These are phyloP conservation scores for Hexactinellida sp. DNA, from an alignment of 37 sponge, comb jelly and placozoan genomes.

Conservation along the genomic window DNA sequence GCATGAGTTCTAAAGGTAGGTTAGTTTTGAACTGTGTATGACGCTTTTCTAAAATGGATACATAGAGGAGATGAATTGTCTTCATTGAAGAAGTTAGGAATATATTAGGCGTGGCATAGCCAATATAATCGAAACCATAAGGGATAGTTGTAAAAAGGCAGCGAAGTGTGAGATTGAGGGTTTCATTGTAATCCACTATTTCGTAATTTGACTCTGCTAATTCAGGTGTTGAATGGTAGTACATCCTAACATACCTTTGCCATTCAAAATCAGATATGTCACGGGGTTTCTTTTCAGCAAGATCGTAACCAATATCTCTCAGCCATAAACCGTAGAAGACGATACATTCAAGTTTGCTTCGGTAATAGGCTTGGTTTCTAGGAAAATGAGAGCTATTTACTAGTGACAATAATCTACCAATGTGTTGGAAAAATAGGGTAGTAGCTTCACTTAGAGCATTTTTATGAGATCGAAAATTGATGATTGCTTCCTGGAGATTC, in stretches of 20 bases:
- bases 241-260: conserved; percentile 47
- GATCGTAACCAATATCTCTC: conserved; percentile 57
- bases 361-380: not conserved
- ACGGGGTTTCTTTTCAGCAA: conserved; percentile 49
- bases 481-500: not conserved
- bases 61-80: not conserved
- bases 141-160: not conserved
- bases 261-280: conserved; percentile 79
- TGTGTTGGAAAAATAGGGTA: not conserved
- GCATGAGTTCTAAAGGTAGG: not conserved
- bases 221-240: not conserved
- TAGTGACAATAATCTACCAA: not conserved
- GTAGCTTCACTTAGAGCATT: not conserved
- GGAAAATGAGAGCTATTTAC: not conserved
- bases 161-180: not conserved
- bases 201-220: not conserved
- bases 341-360: not conserved
- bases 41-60: not conserved
- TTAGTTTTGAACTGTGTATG: conserved; percentile 5
- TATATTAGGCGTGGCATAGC: not conserved
- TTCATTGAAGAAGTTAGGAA: not conserved
- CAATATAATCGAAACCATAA: conserved; percentile 1
- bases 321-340: conserved; percentile 30
- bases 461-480: not conserved
- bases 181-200: not conserved